phyloP scores from a whole-genome alignment of 2,113 vertebrate species.

The Catharus fuscescens region DNA sequence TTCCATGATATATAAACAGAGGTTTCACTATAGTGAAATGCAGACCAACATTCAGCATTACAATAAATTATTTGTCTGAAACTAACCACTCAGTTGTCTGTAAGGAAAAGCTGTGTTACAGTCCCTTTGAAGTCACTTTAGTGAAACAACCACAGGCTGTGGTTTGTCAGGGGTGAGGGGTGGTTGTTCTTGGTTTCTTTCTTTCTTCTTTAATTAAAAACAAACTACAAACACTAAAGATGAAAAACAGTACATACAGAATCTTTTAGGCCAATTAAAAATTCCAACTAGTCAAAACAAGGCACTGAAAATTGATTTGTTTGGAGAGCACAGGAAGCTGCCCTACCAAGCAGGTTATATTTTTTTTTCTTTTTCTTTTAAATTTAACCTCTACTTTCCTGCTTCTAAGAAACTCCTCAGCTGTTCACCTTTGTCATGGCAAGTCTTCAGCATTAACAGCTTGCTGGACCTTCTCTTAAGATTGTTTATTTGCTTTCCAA shows the following conservation, averaged over 20 bases:
- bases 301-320: background rate
- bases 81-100: background rate
- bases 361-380: rapidly evolving
- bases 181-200: rapidly evolving
- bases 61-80: background rate
- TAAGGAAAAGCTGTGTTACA: background rate
- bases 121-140: background rate
- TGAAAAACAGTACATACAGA: background rate
- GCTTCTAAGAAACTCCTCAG: background rate
- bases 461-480: background rate
- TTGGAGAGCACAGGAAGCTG: background rate
- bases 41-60: background rate
- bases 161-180: background rate
- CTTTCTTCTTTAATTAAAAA: background rate
- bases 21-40: background rate
- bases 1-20: background rate
- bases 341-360: background rate
- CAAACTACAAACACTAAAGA: background rate
- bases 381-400: background rate
- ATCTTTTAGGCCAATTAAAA: background rate
- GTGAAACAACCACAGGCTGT: background rate
- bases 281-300: background rate
- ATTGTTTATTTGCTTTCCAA: background rate
- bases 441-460: background rate
- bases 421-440: background rate